These are phyloP conservation scores for Ahaetulla prasina DNA, from an alignment of 2,113 vertebrate species.

Conservation along the genomic window DNA sequence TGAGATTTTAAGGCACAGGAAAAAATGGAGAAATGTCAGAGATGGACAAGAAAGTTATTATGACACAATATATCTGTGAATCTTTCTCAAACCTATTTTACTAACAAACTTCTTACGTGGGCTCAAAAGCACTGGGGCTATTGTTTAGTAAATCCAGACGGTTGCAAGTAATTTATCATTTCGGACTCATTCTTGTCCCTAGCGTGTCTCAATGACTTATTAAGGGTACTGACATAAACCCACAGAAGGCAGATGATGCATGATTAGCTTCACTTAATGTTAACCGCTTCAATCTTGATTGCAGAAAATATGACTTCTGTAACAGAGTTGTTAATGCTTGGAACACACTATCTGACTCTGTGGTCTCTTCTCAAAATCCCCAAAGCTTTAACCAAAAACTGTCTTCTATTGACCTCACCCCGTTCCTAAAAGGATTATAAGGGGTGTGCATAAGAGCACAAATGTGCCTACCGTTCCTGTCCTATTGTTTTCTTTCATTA, in stretches of 20 bases:
- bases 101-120: background rate
- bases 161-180: background rate
- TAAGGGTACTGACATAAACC: background rate
- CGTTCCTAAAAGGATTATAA: too few species aligned
- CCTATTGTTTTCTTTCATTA: too few species aligned
- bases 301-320: too few species aligned
- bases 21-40: background rate
- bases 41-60: background rate
- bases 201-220: background rate
- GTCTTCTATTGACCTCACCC: too few species aligned
- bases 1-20: background rate
- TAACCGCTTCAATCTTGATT: too few species aligned
- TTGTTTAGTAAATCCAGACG: background rate
- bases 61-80: background rate
- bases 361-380: too few species aligned
- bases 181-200: background rate
- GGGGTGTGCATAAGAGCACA: too few species aligned
- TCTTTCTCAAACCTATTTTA: background rate
- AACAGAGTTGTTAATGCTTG: too few species aligned
- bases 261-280: background rate
- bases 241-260: background rate
- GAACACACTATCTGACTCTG: too few species aligned
- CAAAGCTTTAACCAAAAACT: too few species aligned
- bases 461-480: too few species aligned
- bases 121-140: background rate